Conservation (phyloP, 2,113 vertebrate species). For the Malurus cyaneus region DNA sequence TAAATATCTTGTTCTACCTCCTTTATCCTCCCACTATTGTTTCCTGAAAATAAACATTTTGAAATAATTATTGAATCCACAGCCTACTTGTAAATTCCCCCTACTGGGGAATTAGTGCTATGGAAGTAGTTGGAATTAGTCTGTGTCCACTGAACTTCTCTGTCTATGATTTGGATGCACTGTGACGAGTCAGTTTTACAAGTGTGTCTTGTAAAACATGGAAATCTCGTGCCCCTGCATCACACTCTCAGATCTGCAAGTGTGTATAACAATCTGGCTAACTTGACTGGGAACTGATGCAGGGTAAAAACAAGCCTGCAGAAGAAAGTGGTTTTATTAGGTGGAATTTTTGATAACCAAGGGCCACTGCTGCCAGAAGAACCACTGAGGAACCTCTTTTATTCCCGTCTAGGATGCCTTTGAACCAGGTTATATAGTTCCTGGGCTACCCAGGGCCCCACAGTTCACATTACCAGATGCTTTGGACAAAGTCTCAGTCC, state of each 20-base stretch:
- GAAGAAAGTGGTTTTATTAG: background rate
- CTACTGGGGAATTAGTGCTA: background rate
- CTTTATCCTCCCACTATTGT: background rate
- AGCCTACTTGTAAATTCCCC: background rate
- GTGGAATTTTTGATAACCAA: background rate
- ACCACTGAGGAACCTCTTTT: background rate
- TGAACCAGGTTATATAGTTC: background rate
- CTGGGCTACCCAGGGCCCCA: background rate
- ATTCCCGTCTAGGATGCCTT: background rate
- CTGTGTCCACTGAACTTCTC: background rate
- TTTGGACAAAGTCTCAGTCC: slow-evolving; percentile 9
- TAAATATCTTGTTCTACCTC: background rate
- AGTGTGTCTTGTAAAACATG: background rate
- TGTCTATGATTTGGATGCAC: background rate
- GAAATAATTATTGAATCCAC: background rate
- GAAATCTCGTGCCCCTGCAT: background rate
- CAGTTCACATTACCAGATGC: slow-evolving; percentile 22
- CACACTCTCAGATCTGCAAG: background rate
- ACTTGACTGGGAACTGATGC: background rate
- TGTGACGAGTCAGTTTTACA: background rate
- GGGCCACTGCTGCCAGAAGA: background rate
- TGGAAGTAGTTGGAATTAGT: background rate
- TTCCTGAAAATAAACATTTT: background rate
- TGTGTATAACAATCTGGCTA: background rate
- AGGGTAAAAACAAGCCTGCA: background rate